Percentiles rank a stretch among this genome's conserved stretches.
phyloP scores from a whole-genome alignment of 2,113 vertebrate genomes.

The Alouatta palliata region DNA sequence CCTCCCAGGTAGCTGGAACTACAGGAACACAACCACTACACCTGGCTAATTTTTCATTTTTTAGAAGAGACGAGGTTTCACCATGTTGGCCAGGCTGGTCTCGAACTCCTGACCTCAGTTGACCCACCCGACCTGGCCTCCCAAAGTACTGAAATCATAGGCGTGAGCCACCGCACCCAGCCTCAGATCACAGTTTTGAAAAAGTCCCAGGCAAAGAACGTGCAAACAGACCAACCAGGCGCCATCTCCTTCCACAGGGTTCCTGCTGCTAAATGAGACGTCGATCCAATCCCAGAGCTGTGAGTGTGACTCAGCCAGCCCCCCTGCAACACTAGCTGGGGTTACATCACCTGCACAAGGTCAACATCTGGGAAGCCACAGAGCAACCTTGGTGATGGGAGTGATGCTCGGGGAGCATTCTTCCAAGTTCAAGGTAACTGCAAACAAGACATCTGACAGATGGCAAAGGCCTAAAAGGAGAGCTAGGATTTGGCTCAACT shows the following conservation, averaged over 20 bases:
- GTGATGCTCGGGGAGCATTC: not conserved
- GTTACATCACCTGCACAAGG: not conserved
- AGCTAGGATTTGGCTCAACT: not conserved
- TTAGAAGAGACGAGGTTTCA: too few relatives aligned
- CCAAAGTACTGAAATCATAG: too few relatives aligned
- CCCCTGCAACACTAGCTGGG: not conserved
- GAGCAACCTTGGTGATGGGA: not conserved
- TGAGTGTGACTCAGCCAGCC: not conserved
- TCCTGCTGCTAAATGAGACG: not conserved
- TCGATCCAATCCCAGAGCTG: not conserved
- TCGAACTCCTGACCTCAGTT: too few relatives aligned
- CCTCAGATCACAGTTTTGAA: accelerated
- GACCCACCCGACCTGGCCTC: too few relatives aligned
- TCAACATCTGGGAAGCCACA: constrained; percentile 19
- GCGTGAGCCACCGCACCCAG: too few relatives aligned
- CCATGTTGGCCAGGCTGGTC: too few relatives aligned
- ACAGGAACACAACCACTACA: too few relatives aligned
- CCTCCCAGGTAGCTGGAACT: too few relatives aligned
- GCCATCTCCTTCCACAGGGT: not conserved
- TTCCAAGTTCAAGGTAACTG: constrained; percentile 15
- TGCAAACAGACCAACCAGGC: not conserved
- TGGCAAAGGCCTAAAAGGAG: not conserved
- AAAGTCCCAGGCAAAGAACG: not conserved
- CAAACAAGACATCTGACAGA: not conserved
- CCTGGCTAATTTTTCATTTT: too few relatives aligned